Conservation (phyloP, 1,140 invertebrate species). For the Cylas formicarius region DNA sequence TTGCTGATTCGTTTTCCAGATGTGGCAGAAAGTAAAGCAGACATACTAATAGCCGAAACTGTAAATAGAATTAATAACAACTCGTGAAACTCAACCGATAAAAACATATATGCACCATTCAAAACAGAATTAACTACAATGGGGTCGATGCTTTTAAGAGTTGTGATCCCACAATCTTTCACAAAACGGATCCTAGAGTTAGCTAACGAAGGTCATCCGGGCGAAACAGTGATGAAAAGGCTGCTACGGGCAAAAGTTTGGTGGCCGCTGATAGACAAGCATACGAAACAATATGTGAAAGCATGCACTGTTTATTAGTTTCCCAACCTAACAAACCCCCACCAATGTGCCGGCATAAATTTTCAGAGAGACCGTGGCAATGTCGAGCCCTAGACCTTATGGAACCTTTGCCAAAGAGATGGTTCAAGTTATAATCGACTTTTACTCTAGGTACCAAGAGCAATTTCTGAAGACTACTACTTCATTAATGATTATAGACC, state of each 20-base stretch:
- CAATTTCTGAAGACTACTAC: constrained; percentile 24
- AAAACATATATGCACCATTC: constrained; percentile 24
- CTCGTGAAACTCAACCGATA: constrained; percentile 7
- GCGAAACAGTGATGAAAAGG: constrained; percentile 34
- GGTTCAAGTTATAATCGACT: constrained; percentile 28
- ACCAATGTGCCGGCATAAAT: constrained; percentile 24
- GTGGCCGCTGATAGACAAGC: constrained; percentile 37
- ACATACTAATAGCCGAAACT: constrained; percentile 8
- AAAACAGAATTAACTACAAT: constrained; percentile 17
- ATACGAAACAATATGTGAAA: constrained; percentile 14
- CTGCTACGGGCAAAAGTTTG: constrained; percentile 38
- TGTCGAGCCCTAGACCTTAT: constrained; percentile 27
- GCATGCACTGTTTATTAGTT: constrained; percentile 17
- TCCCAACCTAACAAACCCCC: constrained; percentile 12
- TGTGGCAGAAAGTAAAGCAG: too few relatives aligned
- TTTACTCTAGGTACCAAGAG: constrained; percentile 26
- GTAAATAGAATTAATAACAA: constrained; percentile 8
- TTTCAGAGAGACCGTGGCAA: constrained; percentile 29
- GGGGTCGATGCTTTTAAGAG: constrained; percentile 18
- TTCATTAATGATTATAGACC: too few relatives aligned
- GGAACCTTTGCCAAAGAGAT: constrained; percentile 23
- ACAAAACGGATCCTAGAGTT: constrained; percentile 22
- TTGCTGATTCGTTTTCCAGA: constrained; percentile 39
- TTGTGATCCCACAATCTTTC: constrained; percentile 33
- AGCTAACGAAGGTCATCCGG: constrained; percentile 35